Evolutionary conservation across 2,888 invertebrate species (phyloP), one percentile per base, ranked within the genome.

Genomic region (Lepidocyrtinus sp.): DNA sequence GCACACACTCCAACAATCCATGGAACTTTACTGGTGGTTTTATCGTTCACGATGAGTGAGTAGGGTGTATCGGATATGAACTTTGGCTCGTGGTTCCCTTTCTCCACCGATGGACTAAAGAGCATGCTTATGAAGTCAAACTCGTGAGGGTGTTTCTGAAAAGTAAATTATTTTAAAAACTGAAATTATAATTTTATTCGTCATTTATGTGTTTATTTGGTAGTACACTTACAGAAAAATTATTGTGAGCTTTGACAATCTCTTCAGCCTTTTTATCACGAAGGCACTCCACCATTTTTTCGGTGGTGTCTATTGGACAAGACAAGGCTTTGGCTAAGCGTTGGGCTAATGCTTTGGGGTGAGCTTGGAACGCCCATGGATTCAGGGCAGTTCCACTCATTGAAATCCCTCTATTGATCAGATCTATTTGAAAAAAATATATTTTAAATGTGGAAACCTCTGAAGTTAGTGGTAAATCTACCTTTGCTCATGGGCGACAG

Each of bases 1-100:
- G 92, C 94, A 1, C 64, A 70, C 1, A 93, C 87, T 1, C 95
- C 95, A 5, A 93, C 91, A 88, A 96, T 92, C 90, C 94, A 92
- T 0, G 94, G 94, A 0, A 93, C 90, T 81, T 92, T 59, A 12
- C n/a, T 89, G 12, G 91, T 90, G 3, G 91, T 88, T 0, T 90
- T 89, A 0, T 91, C 93, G 7, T 90, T 87, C 59, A 90, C 90
- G 0, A 94, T 90, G 0, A 93, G 90, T 89, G 91, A 90, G 84
- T 90, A 90, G 0, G 94, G 93, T 85, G 91, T 91, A 81, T 91
- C 91, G 0, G 91, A 91, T 5, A 96, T 87, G 87, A 95, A 94
- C 17, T 72, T 72, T 15, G 73, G 73, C 17, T 67, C 69, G 2
- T n/a, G 5, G n/a, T 68, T 15, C 1, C 69, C 75, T 9, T 63